A percentile compares a stretch with the other conserved stretches of the same genome.
These are phyloP conservation scores for Salpingus planirostris DNA, from an alignment of 2,888 invertebrate species.

Conservation along the genomic window DNA sequence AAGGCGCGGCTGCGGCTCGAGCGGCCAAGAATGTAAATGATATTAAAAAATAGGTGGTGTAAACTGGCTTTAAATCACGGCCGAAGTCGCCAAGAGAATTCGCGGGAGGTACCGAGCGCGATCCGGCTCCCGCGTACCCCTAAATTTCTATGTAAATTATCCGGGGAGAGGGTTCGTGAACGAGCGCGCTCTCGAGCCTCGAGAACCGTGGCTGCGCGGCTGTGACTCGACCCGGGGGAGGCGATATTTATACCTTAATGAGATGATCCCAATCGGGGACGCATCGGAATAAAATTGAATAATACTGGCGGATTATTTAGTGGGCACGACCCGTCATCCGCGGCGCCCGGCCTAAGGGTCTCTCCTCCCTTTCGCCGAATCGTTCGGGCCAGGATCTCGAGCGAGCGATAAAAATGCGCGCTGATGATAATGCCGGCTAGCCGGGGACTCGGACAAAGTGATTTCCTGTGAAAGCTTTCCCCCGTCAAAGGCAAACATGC, in stretches of 20 bases:
- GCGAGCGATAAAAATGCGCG: slow-evolving; percentile 19
- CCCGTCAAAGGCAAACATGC: slow-evolving; percentile 15
- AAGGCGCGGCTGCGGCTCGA: too few relatives aligned
- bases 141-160: slow-evolving; percentile 24
- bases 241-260: slow-evolving; percentile 28
- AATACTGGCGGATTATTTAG: slow-evolving; percentile 23
- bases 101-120: slow-evolving; percentile 9
- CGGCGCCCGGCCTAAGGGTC: too few relatives aligned
- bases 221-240: slow-evolving; percentile 14
- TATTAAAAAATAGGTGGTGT: slow-evolving; percentile 5
- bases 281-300: slow-evolving; percentile 24
- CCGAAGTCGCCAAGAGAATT: slow-evolving; percentile 19
- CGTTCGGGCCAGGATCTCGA: too few relatives aligned
- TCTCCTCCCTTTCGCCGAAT: too few relatives aligned
- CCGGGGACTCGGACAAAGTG: slow-evolving; percentile 21
- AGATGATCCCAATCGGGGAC: slow-evolving; percentile 21
- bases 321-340: too few relatives aligned
- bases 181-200: too few relatives aligned
- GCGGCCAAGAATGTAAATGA: too few relatives aligned
- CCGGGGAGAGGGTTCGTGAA: slow-evolving; percentile 14
- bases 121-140: slow-evolving; percentile 16
- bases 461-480: slow-evolving; percentile 15
- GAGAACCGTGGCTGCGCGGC: too few relatives aligned
- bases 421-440: slow-evolving; percentile 21
- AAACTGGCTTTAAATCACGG: slow-evolving; percentile 13